Conservation (phyloP, 1,140 invertebrate genomes). For the Heliconius hermathena region DNA sequence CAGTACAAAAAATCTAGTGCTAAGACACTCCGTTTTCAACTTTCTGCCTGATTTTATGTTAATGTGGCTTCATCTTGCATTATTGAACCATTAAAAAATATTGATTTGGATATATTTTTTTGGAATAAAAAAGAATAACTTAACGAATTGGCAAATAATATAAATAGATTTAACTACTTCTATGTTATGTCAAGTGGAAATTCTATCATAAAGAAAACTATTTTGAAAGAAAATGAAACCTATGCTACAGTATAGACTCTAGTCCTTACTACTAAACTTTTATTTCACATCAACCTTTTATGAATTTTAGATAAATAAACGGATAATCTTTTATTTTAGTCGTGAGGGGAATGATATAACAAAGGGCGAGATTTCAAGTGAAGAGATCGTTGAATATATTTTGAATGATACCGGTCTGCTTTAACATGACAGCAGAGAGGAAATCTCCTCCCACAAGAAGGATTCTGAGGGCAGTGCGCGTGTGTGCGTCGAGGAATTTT, state of each 20-base stretch:
- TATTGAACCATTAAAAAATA: no score
- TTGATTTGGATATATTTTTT: no score
- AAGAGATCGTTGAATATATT: constrained; percentile 40
- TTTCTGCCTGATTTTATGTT: no score
- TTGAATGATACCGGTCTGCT: constrained; percentile 53
- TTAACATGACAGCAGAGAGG: constrained; percentile 38
- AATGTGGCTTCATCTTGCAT: no score
- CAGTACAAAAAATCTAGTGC: no score
- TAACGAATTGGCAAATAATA: no score
- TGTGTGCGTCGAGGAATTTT: constrained; percentile 63
- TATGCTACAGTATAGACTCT: background rate
- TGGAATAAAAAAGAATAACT: no score
- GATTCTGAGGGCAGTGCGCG: constrained; percentile 45
- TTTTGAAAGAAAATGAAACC: background rate
- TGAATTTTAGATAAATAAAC: constrained; percentile 24
- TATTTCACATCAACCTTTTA: constrained; percentile 4
- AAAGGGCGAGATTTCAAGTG: constrained; percentile 24
- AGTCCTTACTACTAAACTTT: background rate
- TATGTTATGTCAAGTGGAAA: background rate
- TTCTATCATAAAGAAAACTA: no score
- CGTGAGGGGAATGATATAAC: constrained; percentile 10
- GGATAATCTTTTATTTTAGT: constrained; percentile 13
- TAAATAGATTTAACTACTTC: no score
- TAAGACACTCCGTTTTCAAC: no score
- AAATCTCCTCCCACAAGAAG: constrained; percentile 40